These are phyloP conservation scores for Hipposideros larvatus DNA, from an alignment of 2,797 vertebrate species.

Conservation along the genomic window DNA sequence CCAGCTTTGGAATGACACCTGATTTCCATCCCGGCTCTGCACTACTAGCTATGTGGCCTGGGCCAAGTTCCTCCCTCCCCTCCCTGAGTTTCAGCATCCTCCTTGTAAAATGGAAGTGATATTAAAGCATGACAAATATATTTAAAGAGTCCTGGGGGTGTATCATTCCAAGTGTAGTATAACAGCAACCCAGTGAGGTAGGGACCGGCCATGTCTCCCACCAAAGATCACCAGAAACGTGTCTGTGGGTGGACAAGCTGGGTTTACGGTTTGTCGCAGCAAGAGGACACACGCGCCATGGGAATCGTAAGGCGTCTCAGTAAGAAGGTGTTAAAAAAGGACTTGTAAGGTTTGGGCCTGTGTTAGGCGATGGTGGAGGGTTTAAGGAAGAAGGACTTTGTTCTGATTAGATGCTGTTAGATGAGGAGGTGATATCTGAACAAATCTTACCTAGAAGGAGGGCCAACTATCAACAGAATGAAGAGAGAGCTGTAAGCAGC, in stretches of 20 bases:
- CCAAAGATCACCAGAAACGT: background rate
- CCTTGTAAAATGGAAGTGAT: background rate
- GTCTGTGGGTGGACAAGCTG: background rate
- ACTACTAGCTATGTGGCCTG: background rate
- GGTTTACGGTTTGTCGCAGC: accelerated
- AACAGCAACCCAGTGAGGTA: background rate
- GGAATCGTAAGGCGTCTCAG: accelerated
- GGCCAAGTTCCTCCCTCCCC: background rate
- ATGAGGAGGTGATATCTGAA: background rate
- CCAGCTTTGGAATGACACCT: background rate
- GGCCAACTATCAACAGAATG: background rate
- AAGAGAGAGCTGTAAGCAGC: background rate
- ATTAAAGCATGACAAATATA: background rate
- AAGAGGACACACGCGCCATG: background rate
- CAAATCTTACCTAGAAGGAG: background rate
- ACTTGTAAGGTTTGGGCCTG: background rate
- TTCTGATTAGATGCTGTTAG: background rate
- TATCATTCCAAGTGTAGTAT: background rate
- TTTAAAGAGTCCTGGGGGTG: background rate
- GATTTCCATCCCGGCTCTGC: background rate
- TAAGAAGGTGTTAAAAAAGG: background rate
- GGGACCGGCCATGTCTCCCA: background rate
- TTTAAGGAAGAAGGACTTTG: background rate
- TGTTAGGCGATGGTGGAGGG: background rate
- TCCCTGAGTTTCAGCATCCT: background rate